Percentiles rank a stretch among this genome's conserved stretches.
Conservation (phyloP, 1,140 invertebrate species). For the Megalopta genalis region DNA sequence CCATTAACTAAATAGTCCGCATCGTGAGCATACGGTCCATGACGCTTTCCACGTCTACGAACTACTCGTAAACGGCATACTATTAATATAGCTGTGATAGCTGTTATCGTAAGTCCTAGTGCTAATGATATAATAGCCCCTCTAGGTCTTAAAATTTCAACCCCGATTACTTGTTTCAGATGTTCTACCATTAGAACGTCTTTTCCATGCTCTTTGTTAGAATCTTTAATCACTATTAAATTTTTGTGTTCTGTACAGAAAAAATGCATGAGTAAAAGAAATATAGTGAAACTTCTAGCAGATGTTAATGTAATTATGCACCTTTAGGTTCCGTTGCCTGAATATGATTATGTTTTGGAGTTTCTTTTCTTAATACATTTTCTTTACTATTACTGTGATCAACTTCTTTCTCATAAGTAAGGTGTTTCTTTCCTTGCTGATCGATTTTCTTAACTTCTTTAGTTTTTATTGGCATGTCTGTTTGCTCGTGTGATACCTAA, state of each 20-base stretch:
- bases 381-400: slow-evolving; percentile 43
- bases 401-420: slow-evolving; percentile 15
- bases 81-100: slow-evolving; percentile 88
- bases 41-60: slow-evolving; percentile 86
- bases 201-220: slow-evolving; percentile 54
- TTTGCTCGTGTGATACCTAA: slow-evolving; percentile 58
- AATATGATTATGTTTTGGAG: slow-evolving; percentile 44
- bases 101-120: slow-evolving; percentile 81
- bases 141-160: slow-evolving; percentile 85
- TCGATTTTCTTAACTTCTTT: slow-evolving; percentile 40
- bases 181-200: slow-evolving; percentile 40
- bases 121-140: slow-evolving; percentile 93
- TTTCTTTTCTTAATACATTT: slow-evolving; percentile 17
- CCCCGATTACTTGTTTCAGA: slow-evolving; percentile 72
- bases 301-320: slow-evolving; percentile 7
- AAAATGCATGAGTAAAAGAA: slow-evolving; percentile 1
- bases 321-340: slow-evolving; percentile 56
- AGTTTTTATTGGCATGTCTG: slow-evolving; percentile 32
- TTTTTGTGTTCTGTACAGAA: slow-evolving; percentile 56
- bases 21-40: slow-evolving; percentile 94
- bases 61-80: slow-evolving; percentile 90
- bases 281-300: neutral
- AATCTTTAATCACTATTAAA: slow-evolving; percentile 62
- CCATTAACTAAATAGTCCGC: slow-evolving; percentile 98
- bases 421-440: slow-evolving; percentile 40